Conservation (phyloP, 1,140 invertebrate species). For the Trichogramma pretiosum region DNA sequence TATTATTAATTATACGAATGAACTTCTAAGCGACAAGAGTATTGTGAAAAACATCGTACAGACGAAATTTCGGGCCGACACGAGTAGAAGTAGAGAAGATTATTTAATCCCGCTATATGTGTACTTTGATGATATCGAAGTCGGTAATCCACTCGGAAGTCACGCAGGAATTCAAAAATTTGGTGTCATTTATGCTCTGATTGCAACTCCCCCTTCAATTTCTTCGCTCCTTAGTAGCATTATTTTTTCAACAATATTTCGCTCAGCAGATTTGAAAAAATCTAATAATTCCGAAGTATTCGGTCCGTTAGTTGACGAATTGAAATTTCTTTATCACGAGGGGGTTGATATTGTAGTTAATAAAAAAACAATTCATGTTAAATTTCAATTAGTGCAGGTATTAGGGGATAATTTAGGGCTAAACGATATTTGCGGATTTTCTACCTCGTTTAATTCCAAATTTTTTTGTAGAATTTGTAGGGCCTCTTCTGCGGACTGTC, state of each 20-base stretch:
- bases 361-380: constrained; percentile 7
- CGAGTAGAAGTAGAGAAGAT: background rate
- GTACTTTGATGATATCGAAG: constrained; percentile 14
- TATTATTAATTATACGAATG: constrained; percentile 8
- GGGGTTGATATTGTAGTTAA: constrained; percentile 14
- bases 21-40: background rate
- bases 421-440: constrained; percentile 19
- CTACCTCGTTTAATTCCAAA: constrained; percentile 14
- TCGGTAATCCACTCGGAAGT: constrained; percentile 9
- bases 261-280: constrained; percentile 9
- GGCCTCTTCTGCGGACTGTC: constrained; percentile 10
- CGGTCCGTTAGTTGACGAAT: constrained; percentile 9
- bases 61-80: constrained; percentile 3
- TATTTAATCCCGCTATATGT: constrained; percentile 9
- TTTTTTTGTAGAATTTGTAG: constrained; percentile 19
- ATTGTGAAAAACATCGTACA: constrained; percentile 12
- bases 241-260: constrained; percentile 11
- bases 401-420: constrained; percentile 19
- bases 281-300: constrained; percentile 9
- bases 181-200: constrained; percentile 10
- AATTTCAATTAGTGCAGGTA: constrained; percentile 19
- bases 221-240: constrained; percentile 9
- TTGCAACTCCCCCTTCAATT: constrained; percentile 10
- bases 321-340: constrained; percentile 9
- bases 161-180: constrained; percentile 15